Base-by-base conservation (phyloP, 1,140 invertebrate genomes). In the Cryptotermes secundus region DNA sequence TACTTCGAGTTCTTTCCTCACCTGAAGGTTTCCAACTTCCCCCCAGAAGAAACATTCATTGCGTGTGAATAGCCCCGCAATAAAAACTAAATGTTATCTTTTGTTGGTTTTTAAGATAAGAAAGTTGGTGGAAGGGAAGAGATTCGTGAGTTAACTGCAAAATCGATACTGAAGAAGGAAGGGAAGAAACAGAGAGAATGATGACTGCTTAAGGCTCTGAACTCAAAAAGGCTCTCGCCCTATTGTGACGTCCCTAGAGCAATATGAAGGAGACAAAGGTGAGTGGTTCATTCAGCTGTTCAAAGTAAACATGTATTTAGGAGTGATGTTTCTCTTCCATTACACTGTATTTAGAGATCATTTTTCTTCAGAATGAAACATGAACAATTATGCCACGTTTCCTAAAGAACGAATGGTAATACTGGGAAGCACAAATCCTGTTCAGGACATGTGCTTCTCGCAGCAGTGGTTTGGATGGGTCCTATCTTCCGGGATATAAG, bases 81-180 rank as follows among this genome's bases (percentile, higher is more conserved):
- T 72, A 72, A 72, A 72, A 72, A 72, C 26, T 72, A 65, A 65
- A 65, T 65, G 59, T 72, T 72, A 72, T 72, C 59, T 72, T 72
- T 72, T 72, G 59, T 72, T 72, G 59, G 59, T 72, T 72, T 72
- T 72, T 26, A 72, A 1, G 22, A 2, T 26, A n/a, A n/a, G 59
- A 14, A 31, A 16, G 7, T 9, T 0, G n/a, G 59, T 26, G n/a
- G 59, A 7, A n/a, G n/a, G 59, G 59, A 65, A 31, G 59, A 72
- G 59, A 72, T 72, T 72, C 59, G 59, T 72, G 59, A 72, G 59
- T 72, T 72, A 72, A 72, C 59, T 72, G 59, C 59, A 72, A 72
- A 72, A 72, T 72, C 59, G 59, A 72, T 72, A 72, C 0, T 9
- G 31, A 72, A 31, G 26, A n/a, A 72, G 59, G 59, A 31, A 72